A percentile compares a stretch with the other conserved stretches of the same genome.
phyloP scores from a whole-genome alignment of 2,113 vertebrate species.

The Tragelaphus strepsiceros region DNA sequence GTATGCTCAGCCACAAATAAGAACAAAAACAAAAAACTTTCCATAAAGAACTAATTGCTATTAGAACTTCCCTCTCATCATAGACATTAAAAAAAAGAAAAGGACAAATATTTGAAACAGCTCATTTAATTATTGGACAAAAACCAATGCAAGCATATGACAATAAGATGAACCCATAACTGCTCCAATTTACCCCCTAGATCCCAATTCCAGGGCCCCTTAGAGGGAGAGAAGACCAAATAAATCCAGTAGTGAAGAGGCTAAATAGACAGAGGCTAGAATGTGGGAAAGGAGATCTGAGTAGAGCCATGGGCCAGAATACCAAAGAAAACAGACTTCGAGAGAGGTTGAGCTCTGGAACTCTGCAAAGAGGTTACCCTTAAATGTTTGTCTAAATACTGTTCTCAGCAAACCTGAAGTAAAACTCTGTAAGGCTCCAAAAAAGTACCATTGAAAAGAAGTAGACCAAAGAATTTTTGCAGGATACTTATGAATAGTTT shows the following conservation, averaged over 20 bases:
- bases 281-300: neutral
- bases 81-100: neutral
- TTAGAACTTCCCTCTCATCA: neutral
- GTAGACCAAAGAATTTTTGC: neutral
- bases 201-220: neutral
- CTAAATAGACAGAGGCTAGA: neutral
- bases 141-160: neutral
- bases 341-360: neutral
- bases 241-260: neutral
- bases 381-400: neutral
- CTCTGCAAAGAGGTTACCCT: neutral
- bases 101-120: neutral
- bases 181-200: neutral
- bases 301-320: neutral
- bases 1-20: neutral
- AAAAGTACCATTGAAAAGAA: neutral
- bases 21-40: neutral
- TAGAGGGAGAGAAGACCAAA: neutral
- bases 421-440: neutral
- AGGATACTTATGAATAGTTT: neutral
- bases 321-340: neutral
- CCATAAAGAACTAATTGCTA: neutral
- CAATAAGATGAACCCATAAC: neutral
- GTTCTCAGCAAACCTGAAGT: neutral
- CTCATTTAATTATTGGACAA: neutral